Percentiles rank a stretch among this genome's conserved stretches.
Evolutionary conservation across 53 echinoderm and acorn worm species (phyloP).

Genomic region (Stichopus horrens): DNA sequence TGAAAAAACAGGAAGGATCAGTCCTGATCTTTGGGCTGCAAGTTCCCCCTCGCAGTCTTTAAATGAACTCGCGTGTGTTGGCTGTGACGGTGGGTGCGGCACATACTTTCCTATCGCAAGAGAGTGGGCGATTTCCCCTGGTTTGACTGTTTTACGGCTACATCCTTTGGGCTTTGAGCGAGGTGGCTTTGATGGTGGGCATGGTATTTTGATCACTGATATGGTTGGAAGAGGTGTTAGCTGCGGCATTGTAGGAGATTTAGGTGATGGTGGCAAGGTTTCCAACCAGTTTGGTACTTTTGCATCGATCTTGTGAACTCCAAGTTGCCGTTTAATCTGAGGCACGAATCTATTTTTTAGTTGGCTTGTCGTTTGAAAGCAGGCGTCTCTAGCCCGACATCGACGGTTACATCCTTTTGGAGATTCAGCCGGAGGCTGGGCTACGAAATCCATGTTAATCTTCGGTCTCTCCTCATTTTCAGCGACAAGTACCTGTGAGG

Average conservation of each 20-base stretch:
- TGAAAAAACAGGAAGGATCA: too few relatives aligned
- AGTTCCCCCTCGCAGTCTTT: too few relatives aligned
- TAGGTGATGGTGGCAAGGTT: background rate
- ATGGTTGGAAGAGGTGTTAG: background rate
- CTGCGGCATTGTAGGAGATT: background rate
- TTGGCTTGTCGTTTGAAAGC: background rate
- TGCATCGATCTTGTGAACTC: background rate
- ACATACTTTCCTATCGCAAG: too few relatives aligned
- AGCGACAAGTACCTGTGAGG: too few relatives aligned
- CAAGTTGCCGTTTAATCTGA: background rate
- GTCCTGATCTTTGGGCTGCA: too few relatives aligned
- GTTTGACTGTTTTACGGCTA: too few relatives aligned
- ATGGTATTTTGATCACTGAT: background rate
- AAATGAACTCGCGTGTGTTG: too few relatives aligned
- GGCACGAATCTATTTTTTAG: background rate
- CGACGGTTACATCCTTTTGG: background rate
- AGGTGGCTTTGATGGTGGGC: slow-evolving; percentile 12
- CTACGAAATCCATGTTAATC: too few relatives aligned
- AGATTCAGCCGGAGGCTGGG: too few relatives aligned
- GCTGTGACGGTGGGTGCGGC: too few relatives aligned
- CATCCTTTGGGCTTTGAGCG: background rate
- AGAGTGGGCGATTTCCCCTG: too few relatives aligned
- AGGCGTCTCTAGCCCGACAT: background rate
- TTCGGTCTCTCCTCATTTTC: too few relatives aligned
- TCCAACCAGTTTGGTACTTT: background rate